Evolutionary conservation across 1,140 invertebrate species (phyloP).

Genomic region (Drosophila novamexicana): DNA sequence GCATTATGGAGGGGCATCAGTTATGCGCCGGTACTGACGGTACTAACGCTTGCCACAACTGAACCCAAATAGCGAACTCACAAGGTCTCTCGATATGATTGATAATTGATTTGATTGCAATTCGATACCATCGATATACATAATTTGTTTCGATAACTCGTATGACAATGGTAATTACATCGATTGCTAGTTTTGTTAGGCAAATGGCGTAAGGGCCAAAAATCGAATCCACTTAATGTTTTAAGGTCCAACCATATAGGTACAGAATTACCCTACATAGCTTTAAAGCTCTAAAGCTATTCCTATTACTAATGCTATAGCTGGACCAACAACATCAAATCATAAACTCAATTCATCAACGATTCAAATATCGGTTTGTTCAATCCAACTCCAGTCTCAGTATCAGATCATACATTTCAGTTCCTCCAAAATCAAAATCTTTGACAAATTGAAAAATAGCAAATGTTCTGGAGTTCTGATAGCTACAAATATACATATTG

Average conservation of each 20-base stretch:
- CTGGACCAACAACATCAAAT: conserved; percentile 13
- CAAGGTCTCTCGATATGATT: conserved; percentile 46
- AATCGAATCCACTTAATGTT: neutral
- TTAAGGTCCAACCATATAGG: neutral
- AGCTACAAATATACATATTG: conserved; percentile 1
- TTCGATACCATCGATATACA: conserved; percentile 56
- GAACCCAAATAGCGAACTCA: conserved; percentile 50
- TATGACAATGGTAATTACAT: conserved; percentile 84
- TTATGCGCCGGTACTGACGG: conserved; percentile 20
- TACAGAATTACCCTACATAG: neutral
- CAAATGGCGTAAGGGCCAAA: neutral
- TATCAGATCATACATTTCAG: conserved; percentile 24
- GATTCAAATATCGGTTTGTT: conserved; percentile 11
- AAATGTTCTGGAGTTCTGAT: conserved; percentile 24
- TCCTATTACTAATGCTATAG: neutral
- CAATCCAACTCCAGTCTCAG: conserved; percentile 8
- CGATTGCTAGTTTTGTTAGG: conserved; percentile 43
- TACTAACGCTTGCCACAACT: conserved; percentile 15
- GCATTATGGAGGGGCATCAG: conserved; percentile 32
- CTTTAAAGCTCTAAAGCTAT: neutral
- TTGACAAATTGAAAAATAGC: conserved; percentile 11
- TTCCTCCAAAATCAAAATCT: conserved; percentile 29
- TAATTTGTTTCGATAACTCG: conserved; percentile 62
- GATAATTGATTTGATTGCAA: conserved; percentile 67
- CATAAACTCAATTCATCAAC: conserved; percentile 34